These are phyloP conservation scores for Dendroctonus valens DNA, from an alignment of 1,140 invertebrate species.

Conservation along the genomic window DNA sequence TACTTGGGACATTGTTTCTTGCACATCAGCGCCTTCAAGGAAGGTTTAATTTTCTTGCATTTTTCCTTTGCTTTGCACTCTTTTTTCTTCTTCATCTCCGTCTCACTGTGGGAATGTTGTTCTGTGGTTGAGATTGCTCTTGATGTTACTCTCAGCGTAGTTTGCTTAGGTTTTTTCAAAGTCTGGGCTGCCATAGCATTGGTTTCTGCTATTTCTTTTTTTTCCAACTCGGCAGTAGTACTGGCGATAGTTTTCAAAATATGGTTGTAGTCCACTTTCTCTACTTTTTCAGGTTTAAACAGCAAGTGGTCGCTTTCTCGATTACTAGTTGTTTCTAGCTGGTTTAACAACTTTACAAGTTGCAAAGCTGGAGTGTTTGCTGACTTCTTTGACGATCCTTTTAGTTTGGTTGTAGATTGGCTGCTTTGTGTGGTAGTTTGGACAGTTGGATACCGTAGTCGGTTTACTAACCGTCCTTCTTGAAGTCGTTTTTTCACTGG, in stretches of 20 bases:
- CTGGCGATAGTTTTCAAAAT: constrained; percentile 22
- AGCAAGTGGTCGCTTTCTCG: background rate
- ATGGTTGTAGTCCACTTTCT: constrained; percentile 11
- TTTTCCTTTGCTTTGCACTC: constrained; percentile 10
- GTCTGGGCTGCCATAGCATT: constrained; percentile 2
- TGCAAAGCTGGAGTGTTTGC: background rate
- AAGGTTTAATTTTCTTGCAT: constrained; percentile 20
- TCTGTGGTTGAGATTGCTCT: constrained; percentile 20
- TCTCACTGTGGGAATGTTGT: background rate
- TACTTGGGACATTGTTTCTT: background rate
- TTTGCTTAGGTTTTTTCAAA: constrained; percentile 11
- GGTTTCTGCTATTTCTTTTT: constrained; percentile 1
- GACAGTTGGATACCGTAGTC: no score
- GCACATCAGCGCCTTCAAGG: constrained; percentile 12
- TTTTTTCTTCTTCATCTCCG: constrained; percentile 10
- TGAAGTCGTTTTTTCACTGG: no score
- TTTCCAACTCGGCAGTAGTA: constrained; percentile 2
- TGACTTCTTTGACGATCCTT: background rate
- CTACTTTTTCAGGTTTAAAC: constrained; percentile 11
- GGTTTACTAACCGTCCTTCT: no score
- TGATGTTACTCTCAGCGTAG: constrained; percentile 10
- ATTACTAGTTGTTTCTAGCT: background rate
- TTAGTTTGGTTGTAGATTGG: no score
- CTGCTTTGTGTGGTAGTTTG: no score
- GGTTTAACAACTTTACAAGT: constrained; percentile 9